These are phyloP conservation scores for Amazona vittata DNA, from an alignment of 2,113 vertebrate species.

Conservation along the genomic window DNA sequence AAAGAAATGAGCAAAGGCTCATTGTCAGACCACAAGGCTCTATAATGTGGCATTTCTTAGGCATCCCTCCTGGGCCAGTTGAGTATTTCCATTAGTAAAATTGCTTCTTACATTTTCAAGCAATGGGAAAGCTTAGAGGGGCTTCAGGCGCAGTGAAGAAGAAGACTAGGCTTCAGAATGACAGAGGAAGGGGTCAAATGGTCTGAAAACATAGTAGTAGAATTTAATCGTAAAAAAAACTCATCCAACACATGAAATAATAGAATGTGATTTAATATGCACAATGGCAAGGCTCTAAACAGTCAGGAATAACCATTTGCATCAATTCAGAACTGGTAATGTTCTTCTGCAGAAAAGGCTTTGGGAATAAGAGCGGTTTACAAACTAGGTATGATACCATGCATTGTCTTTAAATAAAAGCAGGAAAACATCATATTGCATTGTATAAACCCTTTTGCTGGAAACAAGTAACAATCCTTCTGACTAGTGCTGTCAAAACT, in stretches of 20 bases:
- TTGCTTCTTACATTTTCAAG: neutral
- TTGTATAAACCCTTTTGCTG: neutral
- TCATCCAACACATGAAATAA: neutral
- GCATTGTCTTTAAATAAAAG: neutral
- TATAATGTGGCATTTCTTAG: neutral
- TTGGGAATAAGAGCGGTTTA: neutral
- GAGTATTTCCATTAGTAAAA: neutral
- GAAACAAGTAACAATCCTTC: neutral
- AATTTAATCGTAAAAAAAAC: neutral
- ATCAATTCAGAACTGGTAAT: neutral
- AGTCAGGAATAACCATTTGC: neutral
- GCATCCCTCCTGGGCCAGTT: neutral
- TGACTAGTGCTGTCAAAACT: neutral
- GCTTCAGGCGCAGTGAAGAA: neutral
- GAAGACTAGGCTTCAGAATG: neutral
- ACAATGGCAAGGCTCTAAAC: neutral
- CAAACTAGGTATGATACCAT: neutral
- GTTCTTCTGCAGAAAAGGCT: neutral
- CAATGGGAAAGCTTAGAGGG: neutral
- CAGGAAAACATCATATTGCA: neutral
- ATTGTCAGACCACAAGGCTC: neutral
- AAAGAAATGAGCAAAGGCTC: neutral
- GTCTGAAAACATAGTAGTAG: neutral
- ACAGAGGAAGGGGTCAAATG: neutral
- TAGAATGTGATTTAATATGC: neutral